These are phyloP conservation scores for Danionella dracula DNA, from an alignment of 2,797 vertebrate genomes.

Conservation along the genomic window DNA sequence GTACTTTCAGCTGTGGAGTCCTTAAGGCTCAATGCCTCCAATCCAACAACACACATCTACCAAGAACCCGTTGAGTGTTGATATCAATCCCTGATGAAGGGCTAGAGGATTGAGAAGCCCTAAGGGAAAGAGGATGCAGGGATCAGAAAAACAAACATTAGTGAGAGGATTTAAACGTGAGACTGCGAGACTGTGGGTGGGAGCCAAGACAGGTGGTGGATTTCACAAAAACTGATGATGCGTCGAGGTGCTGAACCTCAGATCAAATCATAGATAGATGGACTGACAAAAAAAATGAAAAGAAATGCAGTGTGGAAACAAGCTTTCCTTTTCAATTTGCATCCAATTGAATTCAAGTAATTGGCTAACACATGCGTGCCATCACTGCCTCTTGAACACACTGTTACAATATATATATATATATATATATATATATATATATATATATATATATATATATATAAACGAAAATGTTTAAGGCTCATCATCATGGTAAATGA, in stretches of 20 bases:
- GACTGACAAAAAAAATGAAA: slow-evolving; percentile 26
- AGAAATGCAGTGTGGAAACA: slow-evolving; percentile 17
- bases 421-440: too few species aligned
- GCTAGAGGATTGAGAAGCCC: slow-evolving; percentile 23
- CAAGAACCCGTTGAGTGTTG: slow-evolving; percentile 32
- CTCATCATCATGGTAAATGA: background rate
- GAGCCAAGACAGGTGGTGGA: slow-evolving; percentile 35
- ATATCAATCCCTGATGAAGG: slow-evolving; percentile 38
- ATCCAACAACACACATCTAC: slow-evolving; percentile 20
- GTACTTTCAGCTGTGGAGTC: slow-evolving; percentile 28
- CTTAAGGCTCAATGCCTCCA: slow-evolving; percentile 32
- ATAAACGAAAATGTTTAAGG: too few species aligned
- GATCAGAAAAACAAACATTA: slow-evolving; percentile 77
- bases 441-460: too few species aligned
- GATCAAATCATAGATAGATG: slow-evolving; percentile 5
- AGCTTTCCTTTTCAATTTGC: slow-evolving; percentile 26
- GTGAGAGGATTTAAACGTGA: slow-evolving; percentile 56
- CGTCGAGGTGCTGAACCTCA: background rate
- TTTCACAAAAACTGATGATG: slow-evolving; percentile 21
- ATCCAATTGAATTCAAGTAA: slow-evolving; percentile 32
- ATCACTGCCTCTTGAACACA: background rate
- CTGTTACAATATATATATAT: background rate
- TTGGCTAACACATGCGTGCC: slow-evolving; percentile 9
- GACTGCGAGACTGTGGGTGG: slow-evolving; percentile 55
- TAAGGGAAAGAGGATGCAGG: slow-evolving; percentile 51